A percentile compares a stretch with the other conserved stretches of the same genome.
These are phyloP conservation scores for Balearica regulorum DNA, from an alignment of 2,797 vertebrate genomes.

Conservation along the genomic window DNA sequence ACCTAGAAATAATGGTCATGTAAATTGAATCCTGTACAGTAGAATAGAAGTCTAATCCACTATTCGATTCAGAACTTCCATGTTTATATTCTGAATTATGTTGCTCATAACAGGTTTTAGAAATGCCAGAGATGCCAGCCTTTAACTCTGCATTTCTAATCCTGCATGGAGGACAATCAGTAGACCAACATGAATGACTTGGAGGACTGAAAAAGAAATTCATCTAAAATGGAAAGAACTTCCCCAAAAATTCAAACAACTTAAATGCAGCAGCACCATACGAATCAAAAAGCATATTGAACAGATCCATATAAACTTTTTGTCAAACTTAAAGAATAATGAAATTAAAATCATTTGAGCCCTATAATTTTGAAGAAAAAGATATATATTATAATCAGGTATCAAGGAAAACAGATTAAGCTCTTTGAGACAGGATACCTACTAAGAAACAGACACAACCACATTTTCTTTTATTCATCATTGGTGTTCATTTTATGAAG, in stretches of 20 bases:
- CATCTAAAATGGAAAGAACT: background rate
- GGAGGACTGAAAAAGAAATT: background rate
- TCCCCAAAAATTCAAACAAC: background rate
- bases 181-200: background rate
- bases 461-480: background rate
- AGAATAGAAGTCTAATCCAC: background rate
- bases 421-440: background rate
- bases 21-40: conserved; percentile 7
- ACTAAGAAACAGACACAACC: background rate
- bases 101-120: background rate
- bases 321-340: background rate
- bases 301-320: background rate
- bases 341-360: background rate
- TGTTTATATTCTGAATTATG: background rate
- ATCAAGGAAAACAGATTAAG: background rate
- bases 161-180: background rate
- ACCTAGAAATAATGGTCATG: conserved; percentile 49
- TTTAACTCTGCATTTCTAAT: background rate
- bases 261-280: background rate
- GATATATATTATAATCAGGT: background rate
- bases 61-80: background rate
- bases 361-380: background rate
- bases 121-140: background rate
- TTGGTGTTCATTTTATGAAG: background rate
- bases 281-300: background rate